Percentiles rank a stretch among this genome's conserved stretches.
These are phyloP conservation scores for Orthosia cruda DNA, from an alignment of 2,888 invertebrate species.

Conservation along the genomic window DNA sequence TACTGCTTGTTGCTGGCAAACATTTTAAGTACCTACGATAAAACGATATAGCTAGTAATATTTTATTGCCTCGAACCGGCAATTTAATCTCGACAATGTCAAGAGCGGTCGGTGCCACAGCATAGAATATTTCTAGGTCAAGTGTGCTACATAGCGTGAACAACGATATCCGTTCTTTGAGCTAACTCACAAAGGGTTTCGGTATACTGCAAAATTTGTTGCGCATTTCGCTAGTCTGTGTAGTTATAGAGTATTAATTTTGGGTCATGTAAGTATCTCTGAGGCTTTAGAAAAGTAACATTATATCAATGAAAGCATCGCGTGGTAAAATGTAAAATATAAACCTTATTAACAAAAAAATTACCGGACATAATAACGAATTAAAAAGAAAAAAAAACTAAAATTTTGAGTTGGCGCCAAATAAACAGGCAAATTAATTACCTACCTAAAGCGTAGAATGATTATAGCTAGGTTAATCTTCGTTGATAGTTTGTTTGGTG, in stretches of 20 bases:
- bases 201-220: conserved; percentile 15
- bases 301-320: too few relatives aligned
- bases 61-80: conserved; percentile 9
- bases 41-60: conserved; percentile 6
- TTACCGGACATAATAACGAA: too few relatives aligned
- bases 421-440: too few relatives aligned
- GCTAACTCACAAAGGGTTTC: conserved; percentile 55
- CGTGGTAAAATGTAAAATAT: too few relatives aligned
- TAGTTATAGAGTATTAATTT: background rate
- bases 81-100: conserved; percentile 65
- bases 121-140: conserved; percentile 64
- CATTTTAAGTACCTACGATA: background rate
- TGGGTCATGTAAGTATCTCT: too few relatives aligned
- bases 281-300: too few relatives aligned
- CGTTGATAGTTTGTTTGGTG: too few relatives aligned
- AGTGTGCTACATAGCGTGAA: conserved; percentile 47
- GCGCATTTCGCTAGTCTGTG: conserved; percentile 7
- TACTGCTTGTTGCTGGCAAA: background rate
- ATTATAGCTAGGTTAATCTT: too few relatives aligned
- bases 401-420: too few relatives aligned
- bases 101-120: conserved; percentile 64
- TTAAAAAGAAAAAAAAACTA: too few relatives aligned
- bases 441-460: too few relatives aligned
- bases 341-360: too few relatives aligned
- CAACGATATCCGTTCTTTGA: conserved; percentile 58